These are phyloP conservation scores for Parazoanthus swiftii DNA, from an alignment of 92 coral and sea anemone genomes.

Conservation along the genomic window DNA sequence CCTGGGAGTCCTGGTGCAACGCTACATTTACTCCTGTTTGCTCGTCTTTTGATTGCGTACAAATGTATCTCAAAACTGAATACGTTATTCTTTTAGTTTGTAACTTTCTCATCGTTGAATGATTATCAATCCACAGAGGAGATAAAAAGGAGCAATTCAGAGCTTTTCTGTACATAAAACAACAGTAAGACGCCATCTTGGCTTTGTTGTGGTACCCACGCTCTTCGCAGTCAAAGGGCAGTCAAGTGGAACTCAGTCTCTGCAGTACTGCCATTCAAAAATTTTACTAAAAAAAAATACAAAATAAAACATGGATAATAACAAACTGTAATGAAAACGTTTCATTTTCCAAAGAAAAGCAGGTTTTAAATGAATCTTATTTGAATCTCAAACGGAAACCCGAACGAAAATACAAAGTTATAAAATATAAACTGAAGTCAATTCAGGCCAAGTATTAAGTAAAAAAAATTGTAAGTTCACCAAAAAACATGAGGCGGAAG, in stretches of 20 bases:
- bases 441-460: not conserved
- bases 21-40: not conserved
- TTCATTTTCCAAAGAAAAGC: conserved; percentile 15
- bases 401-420: conserved; percentile 10
- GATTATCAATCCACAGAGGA: not conserved
- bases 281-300: too few relatives aligned
- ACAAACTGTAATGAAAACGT: conserved; percentile 9
- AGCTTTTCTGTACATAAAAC: conserved; percentile 1
- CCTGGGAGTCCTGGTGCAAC: not conserved
- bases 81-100: not conserved
- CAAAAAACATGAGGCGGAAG: too few relatives aligned
- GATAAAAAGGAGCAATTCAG: not conserved
- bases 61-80: not conserved
- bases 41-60: not conserved
- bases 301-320: conserved; percentile 2
- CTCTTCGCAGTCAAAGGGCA: not conserved
- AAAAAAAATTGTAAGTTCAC: too few relatives aligned
- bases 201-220: conserved; percentile 12
- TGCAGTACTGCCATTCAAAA: too few relatives aligned
- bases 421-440: conserved; percentile 12
- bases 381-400: conserved; percentile 30
- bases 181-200: conserved; percentile 26
- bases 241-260: too few relatives aligned
- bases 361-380: conserved; percentile 13
- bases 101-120: not conserved